Evolutionary conservation across 2,113 vertebrate genomes (phyloP).

Genomic region (Dryoscopus gambensis): DNA sequence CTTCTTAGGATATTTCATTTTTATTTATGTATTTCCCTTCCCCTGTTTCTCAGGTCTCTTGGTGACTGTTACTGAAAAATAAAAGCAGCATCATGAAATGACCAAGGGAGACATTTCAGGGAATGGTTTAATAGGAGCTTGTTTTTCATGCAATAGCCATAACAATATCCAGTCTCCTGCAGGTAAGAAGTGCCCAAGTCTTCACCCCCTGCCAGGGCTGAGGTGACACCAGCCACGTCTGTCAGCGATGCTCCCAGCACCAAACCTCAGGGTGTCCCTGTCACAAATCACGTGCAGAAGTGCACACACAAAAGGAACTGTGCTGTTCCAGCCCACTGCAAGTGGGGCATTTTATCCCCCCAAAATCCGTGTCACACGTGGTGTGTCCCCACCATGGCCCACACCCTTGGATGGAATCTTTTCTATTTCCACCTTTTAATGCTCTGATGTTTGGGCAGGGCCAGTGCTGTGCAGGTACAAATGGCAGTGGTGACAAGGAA

Average conservation of each 20-base stretch:
- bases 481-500: not conserved
- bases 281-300: not conserved
- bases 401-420: not conserved
- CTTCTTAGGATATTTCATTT: not conserved
- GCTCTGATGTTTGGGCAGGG: not conserved
- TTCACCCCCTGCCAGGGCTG: not conserved
- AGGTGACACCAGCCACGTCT: not conserved
- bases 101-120: slow-evolving; percentile 24
- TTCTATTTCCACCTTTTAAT: not conserved
- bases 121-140: slow-evolving; percentile 1
- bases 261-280: not conserved
- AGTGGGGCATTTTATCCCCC: not conserved
- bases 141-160: not conserved
- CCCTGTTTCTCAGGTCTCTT: not conserved
- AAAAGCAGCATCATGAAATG: not conserved
- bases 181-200: not conserved
- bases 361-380: accelerated
- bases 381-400: not conserved
- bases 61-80: slow-evolving; percentile 6
- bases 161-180: not conserved
- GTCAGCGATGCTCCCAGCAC: not conserved
- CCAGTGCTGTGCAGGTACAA: not conserved
- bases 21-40: slow-evolving; percentile 27
- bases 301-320: not conserved
- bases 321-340: not conserved